Evolutionary conservation across 1,140 invertebrate species (phyloP).

Genomic region (Orius laevigatus): DNA sequence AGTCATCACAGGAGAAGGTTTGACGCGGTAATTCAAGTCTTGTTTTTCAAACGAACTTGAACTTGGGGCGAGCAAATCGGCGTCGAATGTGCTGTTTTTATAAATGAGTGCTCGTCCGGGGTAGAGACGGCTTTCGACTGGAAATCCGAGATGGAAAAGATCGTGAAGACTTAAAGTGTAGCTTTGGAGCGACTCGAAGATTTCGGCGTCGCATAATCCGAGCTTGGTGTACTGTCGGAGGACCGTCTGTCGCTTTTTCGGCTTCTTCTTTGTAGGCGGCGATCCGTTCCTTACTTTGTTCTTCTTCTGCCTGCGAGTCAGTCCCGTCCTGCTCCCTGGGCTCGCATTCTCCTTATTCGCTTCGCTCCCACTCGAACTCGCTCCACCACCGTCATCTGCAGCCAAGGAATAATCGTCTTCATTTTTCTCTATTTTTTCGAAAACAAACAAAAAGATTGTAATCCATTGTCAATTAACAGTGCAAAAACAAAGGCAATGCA

Average conservation of each 20-base stretch:
- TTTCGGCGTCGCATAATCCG: constrained; percentile 26
- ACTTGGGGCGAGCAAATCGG: constrained; percentile 31
- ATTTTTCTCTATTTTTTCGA: constrained; percentile 9
- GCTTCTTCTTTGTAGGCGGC: constrained; percentile 16
- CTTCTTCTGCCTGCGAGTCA: constrained; percentile 29
- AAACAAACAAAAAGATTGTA: constrained; percentile 6
- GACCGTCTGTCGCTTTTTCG: constrained; percentile 13
- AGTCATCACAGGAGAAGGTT: neutral
- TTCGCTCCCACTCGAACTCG: constrained; percentile 22
- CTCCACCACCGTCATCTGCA: constrained; percentile 26
- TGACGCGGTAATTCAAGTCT: constrained; percentile 7
- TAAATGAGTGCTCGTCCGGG: constrained; percentile 43
- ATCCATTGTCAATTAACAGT: neutral
- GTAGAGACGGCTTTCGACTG: constrained; percentile 40
- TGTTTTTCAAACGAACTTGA: constrained; percentile 28
- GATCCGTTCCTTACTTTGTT: constrained; percentile 26
- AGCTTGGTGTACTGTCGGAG: constrained; percentile 24
- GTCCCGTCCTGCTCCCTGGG: constrained; percentile 13
- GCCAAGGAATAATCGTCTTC: constrained; percentile 1
- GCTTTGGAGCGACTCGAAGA: constrained; percentile 31
- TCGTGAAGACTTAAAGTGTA: constrained; percentile 48
- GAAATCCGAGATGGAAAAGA: constrained; percentile 53
- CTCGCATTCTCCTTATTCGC: constrained; percentile 26
- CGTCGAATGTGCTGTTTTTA: constrained; percentile 25
- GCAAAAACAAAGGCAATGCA: neutral